These are phyloP conservation scores for Tupaia tana DNA, from an alignment of 2,113 vertebrate genomes.

Conservation along the genomic window DNA sequence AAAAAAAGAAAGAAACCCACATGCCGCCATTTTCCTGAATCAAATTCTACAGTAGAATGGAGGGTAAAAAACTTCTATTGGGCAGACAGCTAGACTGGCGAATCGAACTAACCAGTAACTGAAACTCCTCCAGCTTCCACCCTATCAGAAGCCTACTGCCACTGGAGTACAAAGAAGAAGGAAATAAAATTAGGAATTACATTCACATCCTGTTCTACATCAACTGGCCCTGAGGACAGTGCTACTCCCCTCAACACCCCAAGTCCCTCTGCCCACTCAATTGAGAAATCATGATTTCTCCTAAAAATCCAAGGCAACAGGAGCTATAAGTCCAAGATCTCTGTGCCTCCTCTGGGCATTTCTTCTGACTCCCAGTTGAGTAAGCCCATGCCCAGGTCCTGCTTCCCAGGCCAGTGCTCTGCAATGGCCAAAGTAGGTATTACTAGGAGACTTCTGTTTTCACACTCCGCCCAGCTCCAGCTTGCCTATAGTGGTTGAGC, in stretches of 20 bases:
- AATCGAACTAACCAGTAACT: neutral
- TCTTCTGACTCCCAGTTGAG: neutral
- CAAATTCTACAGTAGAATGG: constrained; percentile 82
- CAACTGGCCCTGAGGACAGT: neutral
- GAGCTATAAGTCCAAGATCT: neutral
- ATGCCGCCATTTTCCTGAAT: constrained; percentile 77
- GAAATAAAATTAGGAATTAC: neutral
- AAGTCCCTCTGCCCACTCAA: neutral
- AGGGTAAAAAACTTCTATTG: constrained; percentile 78
- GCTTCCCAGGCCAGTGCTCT: neutral
- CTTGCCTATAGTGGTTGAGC: neutral
- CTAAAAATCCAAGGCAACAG: neutral
- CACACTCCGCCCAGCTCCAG: neutral
- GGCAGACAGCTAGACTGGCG: constrained; percentile 71
- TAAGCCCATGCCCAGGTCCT: neutral
- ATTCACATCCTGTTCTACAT: neutral
- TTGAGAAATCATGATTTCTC: constrained; percentile 10
- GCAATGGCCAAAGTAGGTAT: neutral
- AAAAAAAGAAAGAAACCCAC: constrained; percentile 68
- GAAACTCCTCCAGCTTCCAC: neutral
- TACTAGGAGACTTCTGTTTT: neutral
- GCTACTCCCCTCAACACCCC: neutral
- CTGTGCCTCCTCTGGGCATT: neutral
- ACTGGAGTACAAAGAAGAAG: neutral
- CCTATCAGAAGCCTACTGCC: neutral